phyloP scores from a whole-genome alignment of 2,797 vertebrate genomes.

The Schizopygopsis malacanthus region DNA sequence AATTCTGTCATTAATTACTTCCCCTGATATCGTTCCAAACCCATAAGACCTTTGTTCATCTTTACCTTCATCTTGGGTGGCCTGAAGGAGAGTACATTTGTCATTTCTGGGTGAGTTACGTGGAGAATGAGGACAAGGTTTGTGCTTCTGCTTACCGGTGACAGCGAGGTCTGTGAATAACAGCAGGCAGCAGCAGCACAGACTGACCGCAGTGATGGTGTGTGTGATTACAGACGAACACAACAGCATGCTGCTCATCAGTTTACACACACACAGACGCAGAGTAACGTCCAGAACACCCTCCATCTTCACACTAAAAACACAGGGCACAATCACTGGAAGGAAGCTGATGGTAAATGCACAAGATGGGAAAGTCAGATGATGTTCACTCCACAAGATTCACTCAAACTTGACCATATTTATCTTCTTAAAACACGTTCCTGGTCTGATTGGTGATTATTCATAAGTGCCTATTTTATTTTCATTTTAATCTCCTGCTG shows the following conservation, averaged over 20 bases:
- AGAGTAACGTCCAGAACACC: slow-evolving; percentile 71
- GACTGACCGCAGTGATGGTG: slow-evolving; percentile 67
- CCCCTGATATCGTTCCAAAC: no score
- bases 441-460: not conserved
- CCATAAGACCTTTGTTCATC: not conserved
- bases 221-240: slow-evolving; percentile 65
- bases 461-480: not conserved
- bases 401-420: not conserved
- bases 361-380: not conserved
- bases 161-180: slow-evolving; percentile 81
- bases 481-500: not conserved
- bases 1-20: no score
- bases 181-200: slow-evolving; percentile 79
- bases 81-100: not conserved
- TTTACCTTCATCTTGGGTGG: not conserved
- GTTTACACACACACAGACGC: slow-evolving; percentile 71
- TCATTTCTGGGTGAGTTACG: not conserved
- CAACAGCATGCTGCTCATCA: slow-evolving; percentile 69
- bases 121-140: not conserved
- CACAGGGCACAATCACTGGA: not conserved
- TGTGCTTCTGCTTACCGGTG: slow-evolving; percentile 70
- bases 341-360: not conserved
- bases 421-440: not conserved
- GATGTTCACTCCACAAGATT: not conserved
- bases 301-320: slow-evolving; percentile 71